Percentiles rank a stretch among this genome's conserved stretches.
Evolutionary conservation across 2,797 vertebrate species (phyloP).

Genomic region (Pogoniulus pusillus): DNA sequence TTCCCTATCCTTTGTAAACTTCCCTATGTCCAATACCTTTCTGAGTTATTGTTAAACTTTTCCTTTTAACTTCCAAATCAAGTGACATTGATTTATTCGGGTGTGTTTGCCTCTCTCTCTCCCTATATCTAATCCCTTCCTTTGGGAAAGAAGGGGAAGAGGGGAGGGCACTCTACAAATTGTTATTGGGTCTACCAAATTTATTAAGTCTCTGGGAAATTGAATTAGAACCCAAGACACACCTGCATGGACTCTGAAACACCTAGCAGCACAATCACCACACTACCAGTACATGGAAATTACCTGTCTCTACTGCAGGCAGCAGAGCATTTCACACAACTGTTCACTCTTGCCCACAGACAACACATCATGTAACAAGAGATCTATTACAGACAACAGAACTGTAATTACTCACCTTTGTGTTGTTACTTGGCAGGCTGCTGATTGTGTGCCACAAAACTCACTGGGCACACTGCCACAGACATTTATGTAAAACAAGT

Average conservation of each 20-base stretch:
- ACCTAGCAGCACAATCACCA: background rate
- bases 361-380: background rate
- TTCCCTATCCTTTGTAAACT: no score
- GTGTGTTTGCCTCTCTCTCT: no score
- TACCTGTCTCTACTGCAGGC: background rate
- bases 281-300: background rate
- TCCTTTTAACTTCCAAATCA: no score
- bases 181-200: no score
- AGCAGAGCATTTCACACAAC: background rate
- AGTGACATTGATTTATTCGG: no score
- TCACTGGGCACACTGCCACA: conserved; percentile 77
- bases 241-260: background rate
- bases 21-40: no score
- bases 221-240: no score
- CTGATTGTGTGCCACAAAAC: conserved; percentile 78
- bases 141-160: no score
- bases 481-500: conserved; percentile 88
- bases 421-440: conserved; percentile 86
- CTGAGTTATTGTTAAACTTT: no score
- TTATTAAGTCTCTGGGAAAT: no score
- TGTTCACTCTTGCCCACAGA: background rate
- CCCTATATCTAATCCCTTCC: no score
- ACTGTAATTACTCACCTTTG: conserved; percentile 72
- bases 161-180: no score
- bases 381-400: background rate